Conservation (phyloP, 2,797 vertebrate species). For the Artibeus lituratus region DNA sequence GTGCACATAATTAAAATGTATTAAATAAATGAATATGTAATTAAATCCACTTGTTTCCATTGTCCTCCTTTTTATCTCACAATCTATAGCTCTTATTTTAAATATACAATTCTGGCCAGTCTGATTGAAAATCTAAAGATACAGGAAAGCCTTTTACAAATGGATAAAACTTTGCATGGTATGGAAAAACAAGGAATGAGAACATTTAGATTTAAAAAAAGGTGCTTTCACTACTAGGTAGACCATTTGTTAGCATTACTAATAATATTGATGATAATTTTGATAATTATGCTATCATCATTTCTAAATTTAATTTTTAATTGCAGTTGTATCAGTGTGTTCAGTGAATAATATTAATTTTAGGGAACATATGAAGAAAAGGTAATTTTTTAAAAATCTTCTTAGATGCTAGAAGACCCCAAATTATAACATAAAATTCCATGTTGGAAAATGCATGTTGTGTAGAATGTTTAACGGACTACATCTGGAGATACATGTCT, state of each 20-base stretch:
- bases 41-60: background rate
- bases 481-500: slow-evolving; percentile 9
- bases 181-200: background rate
- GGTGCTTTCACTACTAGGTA: background rate
- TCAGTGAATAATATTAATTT: background rate
- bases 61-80: background rate
- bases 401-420: background rate
- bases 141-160: background rate
- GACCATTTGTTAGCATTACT: background rate
- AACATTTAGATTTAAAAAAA: background rate
- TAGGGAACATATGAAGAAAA: background rate
- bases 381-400: background rate
- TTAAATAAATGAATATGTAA: background rate
- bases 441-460: background rate
- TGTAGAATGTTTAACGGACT: background rate
- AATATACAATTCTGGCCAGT: background rate
- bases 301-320: slow-evolving; percentile 1
- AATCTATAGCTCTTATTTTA: slow-evolving; percentile 19
- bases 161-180: background rate
- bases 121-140: background rate
- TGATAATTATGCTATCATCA: background rate
- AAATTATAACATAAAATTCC: background rate
- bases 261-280: background rate
- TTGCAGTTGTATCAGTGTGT: background rate
- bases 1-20: background rate